phyloP scores from a whole-genome alignment of 1,140 invertebrate genomes.

The Musca domestica region DNA sequence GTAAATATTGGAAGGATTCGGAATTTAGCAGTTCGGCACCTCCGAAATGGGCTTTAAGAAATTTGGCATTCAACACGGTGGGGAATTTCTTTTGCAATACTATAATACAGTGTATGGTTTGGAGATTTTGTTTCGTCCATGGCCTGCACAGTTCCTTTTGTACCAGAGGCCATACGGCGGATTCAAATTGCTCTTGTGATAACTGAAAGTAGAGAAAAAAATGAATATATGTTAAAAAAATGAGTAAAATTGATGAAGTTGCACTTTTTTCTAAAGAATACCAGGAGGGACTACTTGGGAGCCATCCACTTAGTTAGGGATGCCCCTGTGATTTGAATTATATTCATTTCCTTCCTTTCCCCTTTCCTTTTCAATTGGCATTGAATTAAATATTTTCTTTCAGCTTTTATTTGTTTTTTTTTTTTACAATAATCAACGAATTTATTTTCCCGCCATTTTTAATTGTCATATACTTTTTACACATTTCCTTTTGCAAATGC shows the following conservation, averaged over 20 bases:
- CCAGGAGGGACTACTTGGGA: too few relatives aligned
- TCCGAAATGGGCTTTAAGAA: slow-evolving; percentile 27
- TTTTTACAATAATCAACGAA: too few relatives aligned
- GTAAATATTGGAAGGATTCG: slow-evolving; percentile 27
- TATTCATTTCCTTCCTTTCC: too few relatives aligned
- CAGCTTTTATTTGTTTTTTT: too few relatives aligned
- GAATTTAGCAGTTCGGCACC: slow-evolving; percentile 26
- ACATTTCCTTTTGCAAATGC: neutral
- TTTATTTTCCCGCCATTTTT: neutral
- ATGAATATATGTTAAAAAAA: neutral
- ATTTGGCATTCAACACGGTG: slow-evolving; percentile 37
- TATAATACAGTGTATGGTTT: slow-evolving; percentile 54
- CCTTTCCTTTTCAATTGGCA: too few relatives aligned
- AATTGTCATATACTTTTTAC: too few relatives aligned
- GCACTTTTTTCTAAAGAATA: too few relatives aligned
- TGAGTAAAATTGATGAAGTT: too few relatives aligned
- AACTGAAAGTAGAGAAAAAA: slow-evolving; percentile 48
- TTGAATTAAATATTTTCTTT: too few relatives aligned
- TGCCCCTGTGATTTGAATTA: too few relatives aligned
- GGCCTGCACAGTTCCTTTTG: slow-evolving; percentile 61
- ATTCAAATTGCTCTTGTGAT: slow-evolving; percentile 57
- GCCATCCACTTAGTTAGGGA: too few relatives aligned
- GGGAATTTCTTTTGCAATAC: slow-evolving; percentile 50
- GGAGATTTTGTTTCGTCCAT: slow-evolving; percentile 55
- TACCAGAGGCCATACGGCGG: slow-evolving; percentile 60